Conservation (phyloP, 2,113 vertebrate genomes). For the Corynorhinus townsendii region DNA sequence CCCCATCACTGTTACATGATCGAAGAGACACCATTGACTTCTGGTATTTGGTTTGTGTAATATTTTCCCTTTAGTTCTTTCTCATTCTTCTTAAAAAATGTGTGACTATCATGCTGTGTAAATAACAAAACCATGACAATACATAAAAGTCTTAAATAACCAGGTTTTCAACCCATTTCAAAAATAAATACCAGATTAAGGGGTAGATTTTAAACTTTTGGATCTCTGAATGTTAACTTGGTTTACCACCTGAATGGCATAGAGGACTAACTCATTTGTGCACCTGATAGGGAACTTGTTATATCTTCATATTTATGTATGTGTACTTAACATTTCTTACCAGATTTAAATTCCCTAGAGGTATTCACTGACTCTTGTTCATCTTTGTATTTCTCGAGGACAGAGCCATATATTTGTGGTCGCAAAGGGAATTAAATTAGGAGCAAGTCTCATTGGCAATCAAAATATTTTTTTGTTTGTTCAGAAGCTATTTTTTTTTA, state of each 20-base stretch:
- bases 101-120: not conserved
- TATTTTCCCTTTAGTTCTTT: conserved; percentile 16
- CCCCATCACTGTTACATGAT: not conserved
- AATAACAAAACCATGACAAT: not conserved
- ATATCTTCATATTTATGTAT: not conserved
- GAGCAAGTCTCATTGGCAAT: not conserved
- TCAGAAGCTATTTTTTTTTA: not conserved
- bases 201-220: not conserved
- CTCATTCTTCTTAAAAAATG: not conserved
- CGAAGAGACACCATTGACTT: not conserved
- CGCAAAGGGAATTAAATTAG: not conserved
- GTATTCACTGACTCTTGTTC: not conserved
- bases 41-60: not conserved
- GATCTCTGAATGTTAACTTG: not conserved
- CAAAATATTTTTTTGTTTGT: not conserved
- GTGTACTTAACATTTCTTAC: not conserved
- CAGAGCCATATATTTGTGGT: not conserved
- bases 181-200: not conserved
- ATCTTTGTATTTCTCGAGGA: not conserved
- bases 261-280: not conserved
- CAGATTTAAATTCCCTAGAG: not conserved
- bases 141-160: not conserved
- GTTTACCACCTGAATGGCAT: not conserved
- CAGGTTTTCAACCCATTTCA: not conserved
- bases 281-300: not conserved